Evolutionary conservation across 2,797 vertebrate species (phyloP).

Genomic region (Euthynnus affinis): DNA sequence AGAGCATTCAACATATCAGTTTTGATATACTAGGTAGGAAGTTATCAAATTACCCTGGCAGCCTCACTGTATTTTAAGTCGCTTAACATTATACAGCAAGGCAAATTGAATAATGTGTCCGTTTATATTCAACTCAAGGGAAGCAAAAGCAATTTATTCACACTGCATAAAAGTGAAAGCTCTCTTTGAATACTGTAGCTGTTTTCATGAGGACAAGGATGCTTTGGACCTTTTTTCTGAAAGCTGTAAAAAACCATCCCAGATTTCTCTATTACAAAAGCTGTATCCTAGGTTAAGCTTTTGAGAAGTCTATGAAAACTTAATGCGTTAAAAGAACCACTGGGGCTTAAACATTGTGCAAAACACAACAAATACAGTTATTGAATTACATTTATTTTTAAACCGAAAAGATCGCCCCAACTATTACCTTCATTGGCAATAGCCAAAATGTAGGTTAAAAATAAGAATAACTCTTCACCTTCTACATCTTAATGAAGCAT

Average conservation of each 20-base stretch:
- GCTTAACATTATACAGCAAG: slow-evolving; percentile 68
- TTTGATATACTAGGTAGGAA: slow-evolving; percentile 69
- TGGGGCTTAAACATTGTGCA: slow-evolving; percentile 15
- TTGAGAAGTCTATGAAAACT: slow-evolving; percentile 40
- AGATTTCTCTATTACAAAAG: slow-evolving; percentile 47
- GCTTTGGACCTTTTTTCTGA: slow-evolving; percentile 34
- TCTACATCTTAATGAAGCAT: neutral
- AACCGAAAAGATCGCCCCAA: neutral
- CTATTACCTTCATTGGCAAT: neutral
- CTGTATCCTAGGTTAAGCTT: slow-evolving; percentile 14
- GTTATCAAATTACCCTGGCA: slow-evolving; percentile 71
- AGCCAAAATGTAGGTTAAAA: neutral
- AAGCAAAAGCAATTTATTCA: slow-evolving; percentile 69
- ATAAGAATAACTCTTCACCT: neutral
- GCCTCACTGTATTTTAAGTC: slow-evolving; percentile 68
- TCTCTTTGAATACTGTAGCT: slow-evolving; percentile 51
- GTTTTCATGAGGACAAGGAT: slow-evolving; percentile 46
- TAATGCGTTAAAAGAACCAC: slow-evolving; percentile 12
- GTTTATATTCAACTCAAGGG: slow-evolving; percentile 75
- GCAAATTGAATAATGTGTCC: slow-evolving; percentile 79
- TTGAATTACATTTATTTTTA: neutral
- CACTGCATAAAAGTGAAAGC: slow-evolving; percentile 57
- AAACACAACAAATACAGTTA: slow-evolving; percentile 10
- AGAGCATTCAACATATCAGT: slow-evolving; percentile 73
- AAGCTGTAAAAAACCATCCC: slow-evolving; percentile 41